Evolutionary conservation across 1,140 invertebrate species (phyloP).

Genomic region (Drosophila watanabei): DNA sequence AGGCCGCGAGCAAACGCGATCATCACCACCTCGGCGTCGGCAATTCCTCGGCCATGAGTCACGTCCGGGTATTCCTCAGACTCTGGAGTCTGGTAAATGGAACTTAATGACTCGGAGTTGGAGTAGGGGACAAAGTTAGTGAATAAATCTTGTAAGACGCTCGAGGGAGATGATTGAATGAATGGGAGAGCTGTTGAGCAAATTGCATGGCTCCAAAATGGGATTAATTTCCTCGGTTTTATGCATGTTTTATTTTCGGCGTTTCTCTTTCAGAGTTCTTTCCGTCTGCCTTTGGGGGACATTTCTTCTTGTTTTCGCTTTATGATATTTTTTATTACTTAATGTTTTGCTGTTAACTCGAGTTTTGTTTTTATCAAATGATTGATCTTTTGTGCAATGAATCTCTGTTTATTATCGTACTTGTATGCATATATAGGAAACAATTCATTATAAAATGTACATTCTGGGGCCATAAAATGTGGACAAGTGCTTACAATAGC

Average conservation of each 20-base stretch:
- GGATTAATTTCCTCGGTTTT: constrained; percentile 42
- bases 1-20: constrained; percentile 3
- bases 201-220: constrained; percentile 15
- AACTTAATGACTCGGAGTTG: constrained; percentile 36
- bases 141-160: constrained; percentile 22
- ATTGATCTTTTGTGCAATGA: constrained; percentile 66
- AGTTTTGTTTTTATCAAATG: constrained; percentile 58
- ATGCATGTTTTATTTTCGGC: constrained; percentile 35
- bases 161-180: constrained; percentile 29
- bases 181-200: constrained; percentile 9
- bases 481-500: constrained; percentile 22
- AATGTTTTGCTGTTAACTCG: constrained; percentile 20
- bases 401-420: constrained; percentile 7
- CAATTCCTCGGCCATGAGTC: constrained; percentile 58
- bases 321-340: constrained; percentile 26
- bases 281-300: constrained; percentile 25
- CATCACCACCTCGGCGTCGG: constrained; percentile 8
- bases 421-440: constrained; percentile 3
- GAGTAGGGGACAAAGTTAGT: not conserved
- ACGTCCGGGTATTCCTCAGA: constrained; percentile 74
- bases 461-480: constrained; percentile 25
- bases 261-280: constrained; percentile 9
- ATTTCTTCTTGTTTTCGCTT: constrained; percentile 31
- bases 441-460: constrained; percentile 23
- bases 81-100: constrained; percentile 32